Conservation (phyloP, 1,140 invertebrate genomes). For the Propsilocerus akamusi region DNA sequence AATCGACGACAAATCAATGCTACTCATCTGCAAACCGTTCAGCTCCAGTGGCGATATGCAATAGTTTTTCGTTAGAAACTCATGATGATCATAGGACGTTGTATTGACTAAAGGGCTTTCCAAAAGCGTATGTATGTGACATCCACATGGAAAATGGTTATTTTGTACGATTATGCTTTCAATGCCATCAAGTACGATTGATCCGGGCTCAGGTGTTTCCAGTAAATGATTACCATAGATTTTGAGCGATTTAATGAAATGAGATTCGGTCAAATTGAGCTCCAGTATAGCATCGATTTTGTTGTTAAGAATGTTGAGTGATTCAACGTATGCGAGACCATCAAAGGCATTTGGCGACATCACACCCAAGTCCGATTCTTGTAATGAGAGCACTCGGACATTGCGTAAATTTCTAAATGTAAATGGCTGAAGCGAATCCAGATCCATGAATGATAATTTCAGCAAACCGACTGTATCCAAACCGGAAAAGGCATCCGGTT, state of each 20-base stretch:
- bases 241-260: conserved; percentile 43
- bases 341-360: conserved; percentile 51
- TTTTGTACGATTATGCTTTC: conserved; percentile 42
- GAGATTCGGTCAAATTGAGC: conserved; percentile 42
- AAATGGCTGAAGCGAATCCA: conserved; percentile 41
- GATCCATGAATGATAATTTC: conserved; percentile 64
- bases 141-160: conserved; percentile 73
- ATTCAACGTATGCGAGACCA: conserved; percentile 43
- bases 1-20: conserved; percentile 44
- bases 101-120: conserved; percentile 51
- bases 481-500: conserved; percentile 60
- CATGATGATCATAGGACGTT: conserved; percentile 26
- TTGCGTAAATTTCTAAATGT: conserved; percentile 58
- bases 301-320: conserved; percentile 57
- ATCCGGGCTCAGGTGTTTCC: conserved; percentile 43
- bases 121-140: conserved; percentile 52
- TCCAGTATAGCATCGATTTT: conserved; percentile 64
- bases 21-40: conserved; percentile 50
- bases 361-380: conserved; percentile 59
- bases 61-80: conserved; percentile 56
- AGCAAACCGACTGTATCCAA: conserved; percentile 55
- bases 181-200: conserved; percentile 43
- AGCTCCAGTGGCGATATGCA: conserved; percentile 69
- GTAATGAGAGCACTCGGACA: conserved; percentile 49
- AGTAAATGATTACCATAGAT: conserved; percentile 66